Base-by-base conservation (phyloP, 2,797 vertebrate genomes). In the Mus caroli region DNA sequence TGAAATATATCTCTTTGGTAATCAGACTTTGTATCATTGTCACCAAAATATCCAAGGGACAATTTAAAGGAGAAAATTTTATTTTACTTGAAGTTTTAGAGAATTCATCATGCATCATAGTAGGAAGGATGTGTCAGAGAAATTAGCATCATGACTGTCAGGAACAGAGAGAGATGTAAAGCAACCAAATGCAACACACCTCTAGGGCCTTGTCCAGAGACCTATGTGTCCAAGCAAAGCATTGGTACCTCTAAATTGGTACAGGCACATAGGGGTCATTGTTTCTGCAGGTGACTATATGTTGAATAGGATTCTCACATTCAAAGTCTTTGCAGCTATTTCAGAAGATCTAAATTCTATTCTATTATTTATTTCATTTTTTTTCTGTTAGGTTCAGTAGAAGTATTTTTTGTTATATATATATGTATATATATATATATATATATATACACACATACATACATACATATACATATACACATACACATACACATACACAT, bases 351-450 rank as follows among this genome's bases (percentile, higher is more conserved):
- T 19, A 20, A 28, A 64, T 94, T 92, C 24, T 3, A 88, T 78
- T 24, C 4, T 88, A 46, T 79, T 89, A 76, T 14, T 52, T 88
- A 69, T n/a, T 83, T 90, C 7, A 90, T 92, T 3, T 91, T 22
- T 22, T 56, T 95, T 84, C 54, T 93, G 31, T 58, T 15, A 94
- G 28, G 34, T 67, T 83, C 58, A 92, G 60, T 28, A 85, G 50
- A 86, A 40, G 10, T 64, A 8, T 43, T 94, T 20, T 54, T 60
- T 85, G 58, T 9, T 79, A 24, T 83, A 28, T 43, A 43, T 62
- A 1, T 12, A 31, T 15, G 31, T 43, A 43, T 75, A 3, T 78
- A 17, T 54, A 34, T 80, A 58, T 22, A 20, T 22, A 60, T 60
- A 58, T 56, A 56, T 19, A 56, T 56, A 19, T 19, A 56, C 15